Conservation (phyloP, 2,113 vertebrate species). For the Phylloscopus trochilus region DNA sequence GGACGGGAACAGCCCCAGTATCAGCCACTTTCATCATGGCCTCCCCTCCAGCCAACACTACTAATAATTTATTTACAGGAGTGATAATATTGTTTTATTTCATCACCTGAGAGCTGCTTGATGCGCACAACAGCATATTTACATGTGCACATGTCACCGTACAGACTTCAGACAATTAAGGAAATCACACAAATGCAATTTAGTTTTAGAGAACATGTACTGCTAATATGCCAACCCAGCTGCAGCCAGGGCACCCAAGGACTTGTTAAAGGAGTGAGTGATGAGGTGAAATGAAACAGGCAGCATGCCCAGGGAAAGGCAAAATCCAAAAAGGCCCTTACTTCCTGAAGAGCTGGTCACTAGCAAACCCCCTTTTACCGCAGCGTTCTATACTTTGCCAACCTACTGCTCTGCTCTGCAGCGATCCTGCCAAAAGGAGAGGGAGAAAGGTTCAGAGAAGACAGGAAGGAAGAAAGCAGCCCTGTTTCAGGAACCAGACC, state of each 20-base stretch:
- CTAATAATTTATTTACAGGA: neutral
- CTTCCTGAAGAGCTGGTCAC: conserved; percentile 81
- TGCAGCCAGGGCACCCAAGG: neutral
- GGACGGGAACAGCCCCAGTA: neutral
- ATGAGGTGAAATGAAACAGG: conserved; percentile 43
- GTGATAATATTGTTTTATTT: neutral
- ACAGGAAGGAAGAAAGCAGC: conserved; percentile 50
- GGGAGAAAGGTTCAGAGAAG: conserved; percentile 76
- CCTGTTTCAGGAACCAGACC: conserved; percentile 26
- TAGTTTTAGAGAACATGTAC: neutral
- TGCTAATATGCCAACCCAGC: neutral
- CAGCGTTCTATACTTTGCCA: conserved; percentile 99
- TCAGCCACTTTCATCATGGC: neutral
- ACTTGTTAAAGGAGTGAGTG: neutral
- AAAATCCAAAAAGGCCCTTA: conserved; percentile 80
- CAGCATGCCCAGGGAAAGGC: conserved; percentile 63
- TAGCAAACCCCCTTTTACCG: conserved; percentile 86
- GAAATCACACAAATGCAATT: neutral
- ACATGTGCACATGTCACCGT: neutral
- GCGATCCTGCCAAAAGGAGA: conserved; percentile 93
- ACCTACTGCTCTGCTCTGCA: conserved; percentile 99
- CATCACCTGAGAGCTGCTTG: neutral
- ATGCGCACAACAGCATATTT: neutral
- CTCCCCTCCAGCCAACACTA: neutral
- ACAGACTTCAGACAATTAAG: neutral